These are phyloP conservation scores for Ochropleura leucogaster DNA, from an alignment of 2,888 invertebrate genomes.

Conservation along the genomic window DNA sequence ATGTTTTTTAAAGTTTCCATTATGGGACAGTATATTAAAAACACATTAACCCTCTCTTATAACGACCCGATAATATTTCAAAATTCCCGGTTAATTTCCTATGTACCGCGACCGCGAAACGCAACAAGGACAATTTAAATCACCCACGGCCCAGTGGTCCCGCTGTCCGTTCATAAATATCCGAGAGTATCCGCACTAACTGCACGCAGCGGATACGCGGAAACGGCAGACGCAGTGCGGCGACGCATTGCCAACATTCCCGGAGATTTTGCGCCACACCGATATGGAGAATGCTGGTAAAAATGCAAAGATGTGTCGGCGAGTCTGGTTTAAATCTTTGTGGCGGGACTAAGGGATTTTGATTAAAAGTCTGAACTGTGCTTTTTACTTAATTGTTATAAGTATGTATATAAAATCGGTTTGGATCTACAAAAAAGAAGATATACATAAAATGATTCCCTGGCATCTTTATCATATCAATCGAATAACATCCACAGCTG, in stretches of 20 bases:
- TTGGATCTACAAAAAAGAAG: background rate
- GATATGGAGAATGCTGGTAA: slow-evolving; percentile 55
- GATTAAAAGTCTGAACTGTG: background rate
- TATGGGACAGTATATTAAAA: slow-evolving; percentile 13
- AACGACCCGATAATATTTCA: slow-evolving; percentile 26
- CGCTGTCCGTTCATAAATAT: slow-evolving; percentile 66
- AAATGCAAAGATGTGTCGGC: slow-evolving; percentile 57
- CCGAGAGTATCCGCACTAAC: slow-evolving; percentile 62
- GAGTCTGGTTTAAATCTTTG: slow-evolving; percentile 47
- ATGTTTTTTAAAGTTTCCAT: background rate
- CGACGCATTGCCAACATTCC: slow-evolving; percentile 74
- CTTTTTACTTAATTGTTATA: background rate
- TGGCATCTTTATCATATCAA: background rate
- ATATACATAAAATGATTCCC: background rate
- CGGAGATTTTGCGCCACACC: slow-evolving; percentile 54
- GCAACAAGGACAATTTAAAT: slow-evolving; percentile 64
- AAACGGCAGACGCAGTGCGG: slow-evolving; percentile 72
- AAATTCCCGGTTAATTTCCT: slow-evolving; percentile 34
- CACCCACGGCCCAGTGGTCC: slow-evolving; percentile 64
- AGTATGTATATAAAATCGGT: no score
- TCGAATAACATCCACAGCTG: background rate
- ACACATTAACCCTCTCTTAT: background rate
- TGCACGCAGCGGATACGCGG: slow-evolving; percentile 59
- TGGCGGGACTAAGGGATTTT: background rate
- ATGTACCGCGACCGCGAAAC: slow-evolving; percentile 46